Conservation (phyloP, 2,888 invertebrate species). For the Polia nebulosa region DNA sequence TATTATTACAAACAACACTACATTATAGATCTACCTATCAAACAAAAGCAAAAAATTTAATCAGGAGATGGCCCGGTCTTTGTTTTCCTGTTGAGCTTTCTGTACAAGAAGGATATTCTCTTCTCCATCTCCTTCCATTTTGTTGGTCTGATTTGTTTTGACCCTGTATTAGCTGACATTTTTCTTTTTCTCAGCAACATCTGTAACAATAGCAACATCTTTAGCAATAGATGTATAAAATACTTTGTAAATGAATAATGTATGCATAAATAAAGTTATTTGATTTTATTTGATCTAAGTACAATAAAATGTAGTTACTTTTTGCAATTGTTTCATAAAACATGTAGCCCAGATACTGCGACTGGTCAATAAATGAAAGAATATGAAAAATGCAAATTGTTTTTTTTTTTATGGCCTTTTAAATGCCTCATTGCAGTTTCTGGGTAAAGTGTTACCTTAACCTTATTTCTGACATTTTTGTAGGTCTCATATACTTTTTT, state of each 20-base stretch:
- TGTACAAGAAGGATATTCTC: constrained; percentile 94
- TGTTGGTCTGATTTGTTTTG: constrained; percentile 93
- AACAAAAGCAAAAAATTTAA: constrained; percentile 63
- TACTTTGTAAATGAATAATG: not conserved
- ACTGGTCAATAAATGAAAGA: too few species aligned
- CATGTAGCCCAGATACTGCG: not conserved
- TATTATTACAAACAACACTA: constrained; percentile 38
- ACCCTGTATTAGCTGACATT: constrained; percentile 91
- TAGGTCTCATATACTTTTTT: not conserved
- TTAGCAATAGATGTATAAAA: not conserved
- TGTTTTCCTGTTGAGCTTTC: constrained; percentile 95
- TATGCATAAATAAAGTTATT: too few species aligned
- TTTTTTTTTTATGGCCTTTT: too few species aligned
- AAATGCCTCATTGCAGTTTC: too few species aligned
- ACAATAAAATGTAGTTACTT: constrained; percentile 6
- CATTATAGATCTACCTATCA: constrained; percentile 36
- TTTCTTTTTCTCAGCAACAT: constrained; percentile 93
- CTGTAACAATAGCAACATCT: constrained; percentile 70
- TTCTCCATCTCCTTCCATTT: constrained; percentile 95
- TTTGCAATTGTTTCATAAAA: not conserved
- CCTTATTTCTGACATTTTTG: not conserved
- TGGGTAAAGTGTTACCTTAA: too few species aligned
- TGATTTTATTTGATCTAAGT: too few species aligned
- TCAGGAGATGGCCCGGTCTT: constrained; percentile 91
- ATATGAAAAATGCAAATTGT: too few species aligned